phyloP scores from a whole-genome alignment of 2,888 invertebrate species.

The Melanostoma mellinum region DNA sequence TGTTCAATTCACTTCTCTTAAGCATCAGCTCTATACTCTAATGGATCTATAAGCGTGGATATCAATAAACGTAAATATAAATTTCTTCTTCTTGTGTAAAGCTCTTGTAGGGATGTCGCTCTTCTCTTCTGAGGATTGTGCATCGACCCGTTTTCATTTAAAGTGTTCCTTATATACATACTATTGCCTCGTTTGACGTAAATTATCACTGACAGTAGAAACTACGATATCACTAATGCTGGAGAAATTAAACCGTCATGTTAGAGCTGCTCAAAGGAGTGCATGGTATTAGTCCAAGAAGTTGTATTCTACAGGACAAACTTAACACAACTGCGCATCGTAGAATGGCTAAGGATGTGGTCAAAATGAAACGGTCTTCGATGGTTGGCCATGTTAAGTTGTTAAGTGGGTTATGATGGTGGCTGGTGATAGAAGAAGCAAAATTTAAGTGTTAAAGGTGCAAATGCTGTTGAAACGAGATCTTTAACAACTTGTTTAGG shows the following conservation, averaged over 20 bases:
- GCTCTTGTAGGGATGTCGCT: constrained; percentile 33
- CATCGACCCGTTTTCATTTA: constrained; percentile 30
- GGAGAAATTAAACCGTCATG: constrained; percentile 59
- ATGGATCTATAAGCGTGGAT: constrained; percentile 61
- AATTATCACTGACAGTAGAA: constrained; percentile 63
- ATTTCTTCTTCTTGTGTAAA: constrained; percentile 25
- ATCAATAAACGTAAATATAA: constrained; percentile 56
- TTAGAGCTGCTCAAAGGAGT: constrained; percentile 32
- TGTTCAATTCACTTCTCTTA: constrained; percentile 28
- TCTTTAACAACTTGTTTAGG: constrained; percentile 29
- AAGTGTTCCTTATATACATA: constrained; percentile 3
- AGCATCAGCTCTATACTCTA: constrained; percentile 44
- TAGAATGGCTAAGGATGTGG: neutral
- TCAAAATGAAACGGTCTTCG: constrained; percentile 6
- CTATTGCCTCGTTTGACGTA: constrained; percentile 50
- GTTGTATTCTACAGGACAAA: neutral
- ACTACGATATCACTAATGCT: constrained; percentile 40
- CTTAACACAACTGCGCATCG: neutral
- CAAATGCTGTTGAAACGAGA: constrained; percentile 13
- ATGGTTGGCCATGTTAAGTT: constrained; percentile 44
- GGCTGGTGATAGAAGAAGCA: constrained; percentile 11
- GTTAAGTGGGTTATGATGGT: constrained; percentile 58
- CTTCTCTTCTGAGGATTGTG: constrained; percentile 8
- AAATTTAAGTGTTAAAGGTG: neutral
- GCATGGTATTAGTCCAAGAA: constrained; percentile 14